Percentiles rank a stretch among this genome's conserved stretches.
Evolutionary conservation across 2,797 vertebrate genomes (phyloP).

Genomic region (Nannoperca obscura): DNA sequence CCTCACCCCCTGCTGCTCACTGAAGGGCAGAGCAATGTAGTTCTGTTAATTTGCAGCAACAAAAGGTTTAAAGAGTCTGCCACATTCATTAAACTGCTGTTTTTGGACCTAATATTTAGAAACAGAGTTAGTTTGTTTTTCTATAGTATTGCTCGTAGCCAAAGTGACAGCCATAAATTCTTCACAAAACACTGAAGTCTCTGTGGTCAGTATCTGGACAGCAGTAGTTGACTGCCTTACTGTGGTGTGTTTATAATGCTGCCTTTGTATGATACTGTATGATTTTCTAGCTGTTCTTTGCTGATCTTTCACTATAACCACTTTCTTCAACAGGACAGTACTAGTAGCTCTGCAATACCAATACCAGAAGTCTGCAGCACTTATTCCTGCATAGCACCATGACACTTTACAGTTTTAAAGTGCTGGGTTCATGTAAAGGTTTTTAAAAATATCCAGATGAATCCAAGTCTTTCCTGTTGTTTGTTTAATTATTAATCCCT

Average conservation of each 20-base stretch:
- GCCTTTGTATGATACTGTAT: not conserved
- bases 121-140: not conserved
- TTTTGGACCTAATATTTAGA: not conserved
- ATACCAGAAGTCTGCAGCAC: not conserved
- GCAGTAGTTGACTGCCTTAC: not conserved
- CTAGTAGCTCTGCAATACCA: not conserved
- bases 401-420: not conserved
- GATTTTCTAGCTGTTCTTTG: not conserved
- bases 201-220: not conserved
- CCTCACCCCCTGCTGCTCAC: constrained; percentile 16
- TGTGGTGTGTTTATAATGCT: not conserved
- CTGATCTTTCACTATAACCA: not conserved
- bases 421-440: not conserved
- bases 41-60: not conserved
- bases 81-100: not conserved
- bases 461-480: not conserved
- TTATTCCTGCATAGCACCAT: not conserved
- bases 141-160: not conserved
- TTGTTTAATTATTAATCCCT: not conserved
- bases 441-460: not conserved
- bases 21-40: not conserved
- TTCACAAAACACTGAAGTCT: not conserved
- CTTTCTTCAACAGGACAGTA: not conserved
- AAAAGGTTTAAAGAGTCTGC: not conserved
- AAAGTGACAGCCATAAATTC: not conserved